Evolutionary conservation across 2,888 invertebrate genomes (phyloP).

Genomic region (Amphipyra tragopoginis): DNA sequence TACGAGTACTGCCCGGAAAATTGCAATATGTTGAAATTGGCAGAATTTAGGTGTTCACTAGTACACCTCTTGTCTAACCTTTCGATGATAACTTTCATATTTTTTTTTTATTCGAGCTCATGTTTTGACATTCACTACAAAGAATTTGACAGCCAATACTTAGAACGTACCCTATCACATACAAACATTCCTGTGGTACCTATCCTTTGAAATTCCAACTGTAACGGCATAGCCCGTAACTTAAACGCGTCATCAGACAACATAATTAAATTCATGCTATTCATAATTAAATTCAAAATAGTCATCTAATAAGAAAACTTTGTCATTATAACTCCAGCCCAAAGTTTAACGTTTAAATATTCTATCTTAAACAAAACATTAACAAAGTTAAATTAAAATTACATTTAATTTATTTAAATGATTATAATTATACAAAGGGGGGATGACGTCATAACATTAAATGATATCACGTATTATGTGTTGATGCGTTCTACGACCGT

Average conservation of each 20-base stretch:
- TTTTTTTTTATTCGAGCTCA: background rate
- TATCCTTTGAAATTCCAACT: constrained; percentile 8
- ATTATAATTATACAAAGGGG: no score
- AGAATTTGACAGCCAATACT: background rate
- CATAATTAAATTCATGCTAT: constrained; percentile 17
- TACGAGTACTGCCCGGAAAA: no score
- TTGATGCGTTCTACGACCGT: no score
- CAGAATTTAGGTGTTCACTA: no score
- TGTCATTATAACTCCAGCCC: constrained; percentile 9
- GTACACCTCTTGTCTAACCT: no score
- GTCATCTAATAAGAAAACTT: constrained; percentile 39
- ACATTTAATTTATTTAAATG: no score
- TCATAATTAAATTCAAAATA: constrained; percentile 27
- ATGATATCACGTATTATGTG: no score
- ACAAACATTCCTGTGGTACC: background rate
- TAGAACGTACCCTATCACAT: background rate
- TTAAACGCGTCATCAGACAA: background rate
- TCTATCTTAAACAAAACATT: constrained; percentile 26
- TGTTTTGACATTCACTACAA: background rate
- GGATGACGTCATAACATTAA: no score
- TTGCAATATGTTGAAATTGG: no score
- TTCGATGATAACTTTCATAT: no score
- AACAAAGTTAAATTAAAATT: constrained; percentile 41
- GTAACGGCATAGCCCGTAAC: background rate
- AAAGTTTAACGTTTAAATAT: constrained; percentile 12